These are phyloP conservation scores for Mechanitis mazaeus DNA, from an alignment of 2,888 invertebrate species.

Conservation along the genomic window DNA sequence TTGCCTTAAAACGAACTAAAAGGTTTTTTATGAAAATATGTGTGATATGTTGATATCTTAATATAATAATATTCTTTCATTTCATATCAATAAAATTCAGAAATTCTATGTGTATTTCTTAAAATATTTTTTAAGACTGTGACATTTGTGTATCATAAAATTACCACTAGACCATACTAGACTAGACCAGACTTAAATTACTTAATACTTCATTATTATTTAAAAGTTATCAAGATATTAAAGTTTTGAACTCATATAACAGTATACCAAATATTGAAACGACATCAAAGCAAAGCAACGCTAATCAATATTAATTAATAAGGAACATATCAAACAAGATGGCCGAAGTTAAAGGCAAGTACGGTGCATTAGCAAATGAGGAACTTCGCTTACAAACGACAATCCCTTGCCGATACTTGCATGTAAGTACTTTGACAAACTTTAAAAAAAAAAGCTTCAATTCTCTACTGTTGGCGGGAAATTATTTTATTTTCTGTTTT, in stretches of 20 bases:
- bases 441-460: background rate
- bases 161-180: no score
- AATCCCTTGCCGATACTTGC: conserved; percentile 3
- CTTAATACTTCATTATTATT: no score
- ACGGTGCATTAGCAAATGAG: conserved; percentile 21
- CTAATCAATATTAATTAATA: conserved; percentile 23
- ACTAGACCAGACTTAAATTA: no score
- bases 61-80: no score
- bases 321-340: conserved; percentile 10
- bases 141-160: no score
- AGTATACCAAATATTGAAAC: conserved; percentile 12
- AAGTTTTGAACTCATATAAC: background rate
- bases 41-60: no score
- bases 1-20: no score
- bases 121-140: no score
- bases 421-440: background rate
- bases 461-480: background rate
- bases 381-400: background rate
- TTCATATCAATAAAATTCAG: no score
- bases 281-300: conserved; percentile 20
- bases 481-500: background rate
- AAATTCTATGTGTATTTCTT: no score
- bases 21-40: no score
- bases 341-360: conserved; percentile 8
- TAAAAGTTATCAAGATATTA: background rate